Evolutionary conservation across 2,888 invertebrate genomes (phyloP).

Genomic region (Drosophila atripex): DNA sequence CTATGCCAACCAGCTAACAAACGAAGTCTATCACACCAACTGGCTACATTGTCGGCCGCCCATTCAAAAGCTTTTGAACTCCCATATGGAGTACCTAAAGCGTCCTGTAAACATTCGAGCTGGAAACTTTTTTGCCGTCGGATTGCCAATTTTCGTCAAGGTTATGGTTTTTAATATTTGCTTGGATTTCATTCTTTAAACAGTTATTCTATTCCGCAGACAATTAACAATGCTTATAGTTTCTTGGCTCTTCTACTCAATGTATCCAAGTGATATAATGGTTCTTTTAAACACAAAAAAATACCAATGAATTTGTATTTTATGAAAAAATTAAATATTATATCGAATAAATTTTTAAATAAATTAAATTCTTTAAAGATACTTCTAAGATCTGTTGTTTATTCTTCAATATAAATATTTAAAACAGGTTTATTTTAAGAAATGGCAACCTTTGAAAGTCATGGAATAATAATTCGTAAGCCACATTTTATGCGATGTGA

Average conservation of each 20-base stretch:
- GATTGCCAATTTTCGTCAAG: conserved; percentile 78
- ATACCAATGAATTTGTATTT: background rate
- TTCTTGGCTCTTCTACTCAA: conserved; percentile 77
- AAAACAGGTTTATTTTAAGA: too few species aligned
- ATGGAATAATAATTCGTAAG: too few species aligned
- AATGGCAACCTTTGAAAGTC: too few species aligned
- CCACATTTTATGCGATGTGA: too few species aligned
- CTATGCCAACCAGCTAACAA: conserved; percentile 64
- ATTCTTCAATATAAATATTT: background rate
- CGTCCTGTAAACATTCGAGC: conserved; percentile 66
- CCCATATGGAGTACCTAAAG: conserved; percentile 79
- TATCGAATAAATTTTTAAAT: background rate
- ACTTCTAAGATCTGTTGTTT: background rate
- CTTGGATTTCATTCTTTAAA: rapidly evolving
- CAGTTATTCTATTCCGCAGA: conserved; percentile 52
- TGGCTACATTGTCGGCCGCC: conserved; percentile 63
- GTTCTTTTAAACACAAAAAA: too few species aligned
- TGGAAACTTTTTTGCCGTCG: conserved; percentile 76
- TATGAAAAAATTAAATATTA: background rate
- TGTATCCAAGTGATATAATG: conserved; percentile 53
- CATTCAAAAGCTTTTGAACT: conserved; percentile 60
- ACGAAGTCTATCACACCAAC: conserved; percentile 71
- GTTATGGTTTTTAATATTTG: conserved; percentile 33
- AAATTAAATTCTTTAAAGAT: background rate
- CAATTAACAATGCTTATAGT: conserved; percentile 78